Conservation (phyloP, 2,113 vertebrate genomes). For the Lepus europaeus region DNA sequence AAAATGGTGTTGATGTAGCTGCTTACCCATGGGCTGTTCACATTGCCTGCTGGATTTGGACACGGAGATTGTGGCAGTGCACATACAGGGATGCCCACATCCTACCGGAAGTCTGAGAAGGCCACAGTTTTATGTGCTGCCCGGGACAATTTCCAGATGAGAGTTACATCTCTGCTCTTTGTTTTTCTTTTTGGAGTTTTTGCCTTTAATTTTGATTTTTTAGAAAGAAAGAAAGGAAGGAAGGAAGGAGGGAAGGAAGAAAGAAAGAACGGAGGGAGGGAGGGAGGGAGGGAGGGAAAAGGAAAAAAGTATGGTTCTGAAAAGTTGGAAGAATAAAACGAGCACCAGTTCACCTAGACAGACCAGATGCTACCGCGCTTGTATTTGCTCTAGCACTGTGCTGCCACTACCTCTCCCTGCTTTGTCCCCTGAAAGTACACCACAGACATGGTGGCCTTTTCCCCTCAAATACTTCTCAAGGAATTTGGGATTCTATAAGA, state of each 20-base stretch:
- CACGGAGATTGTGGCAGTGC: background rate
- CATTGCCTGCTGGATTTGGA: background rate
- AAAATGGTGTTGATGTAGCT: conserved; percentile 12
- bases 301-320: too few species aligned
- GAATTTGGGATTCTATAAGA: background rate
- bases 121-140: background rate
- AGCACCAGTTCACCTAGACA: background rate
- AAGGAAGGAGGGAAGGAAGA: too few species aligned
- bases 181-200: background rate
- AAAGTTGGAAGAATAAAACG: background rate
- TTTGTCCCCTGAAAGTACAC: background rate
- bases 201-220: conserved; percentile 28
- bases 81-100: accelerated
- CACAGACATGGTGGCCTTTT: background rate
- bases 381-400: background rate
- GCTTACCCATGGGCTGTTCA: conserved; percentile 10
- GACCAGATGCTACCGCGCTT: background rate
- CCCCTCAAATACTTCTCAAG: background rate
- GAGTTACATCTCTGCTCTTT: background rate
- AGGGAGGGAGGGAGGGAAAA: too few species aligned
- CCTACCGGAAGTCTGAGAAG: background rate
- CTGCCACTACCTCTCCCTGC: too few species aligned
- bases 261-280: too few species aligned
- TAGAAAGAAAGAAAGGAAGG: background rate
- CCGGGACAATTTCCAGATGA: background rate